phyloP scores from a whole-genome alignment of 2,888 invertebrate species.

The Tipula confusa region DNA sequence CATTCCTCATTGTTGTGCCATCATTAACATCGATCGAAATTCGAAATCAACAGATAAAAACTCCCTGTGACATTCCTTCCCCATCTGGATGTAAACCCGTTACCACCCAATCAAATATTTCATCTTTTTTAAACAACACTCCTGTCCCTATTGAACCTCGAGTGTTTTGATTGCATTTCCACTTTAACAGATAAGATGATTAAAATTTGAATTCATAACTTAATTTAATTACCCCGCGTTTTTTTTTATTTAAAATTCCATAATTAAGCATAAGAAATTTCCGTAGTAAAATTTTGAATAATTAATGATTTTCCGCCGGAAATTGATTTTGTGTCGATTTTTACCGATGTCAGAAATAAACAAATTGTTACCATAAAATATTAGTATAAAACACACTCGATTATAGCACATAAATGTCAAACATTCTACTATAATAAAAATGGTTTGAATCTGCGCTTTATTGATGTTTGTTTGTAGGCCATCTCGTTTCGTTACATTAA shows the following conservation, averaged over 20 bases:
- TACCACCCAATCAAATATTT: too few relatives aligned
- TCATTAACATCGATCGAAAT: too few relatives aligned
- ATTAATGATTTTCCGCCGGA: background rate
- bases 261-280: background rate
- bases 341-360: background rate
- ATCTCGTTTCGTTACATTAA: background rate
- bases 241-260: background rate
- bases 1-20: too few relatives aligned
- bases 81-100: too few relatives aligned
- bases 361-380: background rate
- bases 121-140: too few relatives aligned
- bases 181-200: too few relatives aligned
- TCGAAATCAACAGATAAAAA: too few relatives aligned
- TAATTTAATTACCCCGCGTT: background rate
- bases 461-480: background rate
- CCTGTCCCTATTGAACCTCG: too few relatives aligned
- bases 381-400: background rate
- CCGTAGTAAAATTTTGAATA: background rate
- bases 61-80: too few relatives aligned
- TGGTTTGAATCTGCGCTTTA: background rate
- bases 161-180: too few relatives aligned
- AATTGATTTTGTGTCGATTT: background rate
- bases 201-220: background rate
- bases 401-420: background rate
- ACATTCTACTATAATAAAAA: background rate